Evolutionary conservation across 2,888 invertebrate species (phyloP).

Genomic region (Cephus pygmeus): DNA sequence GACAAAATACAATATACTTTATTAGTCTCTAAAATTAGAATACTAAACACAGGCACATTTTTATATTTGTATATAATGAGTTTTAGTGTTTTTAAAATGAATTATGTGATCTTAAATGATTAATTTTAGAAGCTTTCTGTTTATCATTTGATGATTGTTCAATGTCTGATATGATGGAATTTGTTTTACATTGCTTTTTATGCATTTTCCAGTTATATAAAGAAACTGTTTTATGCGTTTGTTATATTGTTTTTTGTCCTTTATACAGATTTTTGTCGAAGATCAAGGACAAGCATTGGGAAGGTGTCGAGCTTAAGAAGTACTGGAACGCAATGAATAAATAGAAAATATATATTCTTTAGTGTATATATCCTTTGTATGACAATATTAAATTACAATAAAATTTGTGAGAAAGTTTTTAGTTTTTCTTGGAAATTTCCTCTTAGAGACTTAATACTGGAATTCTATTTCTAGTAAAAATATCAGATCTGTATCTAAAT

Average conservation of each 20-base stretch:
- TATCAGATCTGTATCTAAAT: neutral
- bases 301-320: conserved; percentile 71
- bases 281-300: conserved; percentile 71
- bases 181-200: neutral
- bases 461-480: neutral
- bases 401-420: neutral
- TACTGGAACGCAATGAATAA: conserved; percentile 63
- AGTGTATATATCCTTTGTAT: neutral
- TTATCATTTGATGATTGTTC: too few relatives aligned
- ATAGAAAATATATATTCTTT: conserved; percentile 29
- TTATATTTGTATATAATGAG: neutral
- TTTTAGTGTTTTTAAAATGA: neutral
- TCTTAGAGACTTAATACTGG: neutral
- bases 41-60: neutral
- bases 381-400: neutral
- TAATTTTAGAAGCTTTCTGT: neutral
- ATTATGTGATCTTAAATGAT: neutral
- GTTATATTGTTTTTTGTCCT: conserved; percentile 5
- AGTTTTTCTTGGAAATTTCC: neutral
- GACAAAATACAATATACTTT: neutral
- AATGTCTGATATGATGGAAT: neutral
- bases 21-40: neutral
- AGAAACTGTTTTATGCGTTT: neutral
- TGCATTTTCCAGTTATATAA: neutral
- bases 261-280: conserved; percentile 67